phyloP scores from a whole-genome alignment of 2,113 vertebrate species.

The Hucho hucho region DNA sequence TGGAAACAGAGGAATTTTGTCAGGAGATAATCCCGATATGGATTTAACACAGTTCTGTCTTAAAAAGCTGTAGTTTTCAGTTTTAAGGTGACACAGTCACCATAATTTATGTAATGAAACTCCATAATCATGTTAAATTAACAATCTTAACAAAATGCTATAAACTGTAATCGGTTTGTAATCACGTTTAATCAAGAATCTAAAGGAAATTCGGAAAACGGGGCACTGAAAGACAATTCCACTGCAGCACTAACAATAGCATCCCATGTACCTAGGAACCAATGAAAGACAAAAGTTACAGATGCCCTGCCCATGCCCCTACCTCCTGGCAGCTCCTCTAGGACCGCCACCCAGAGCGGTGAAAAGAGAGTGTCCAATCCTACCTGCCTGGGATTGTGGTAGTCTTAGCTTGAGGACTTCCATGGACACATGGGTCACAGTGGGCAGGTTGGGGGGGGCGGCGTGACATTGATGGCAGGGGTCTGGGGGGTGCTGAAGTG shows the following conservation, averaged over 20 bases:
- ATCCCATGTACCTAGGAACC: no score
- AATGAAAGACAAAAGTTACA: no score
- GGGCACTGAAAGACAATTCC: no score
- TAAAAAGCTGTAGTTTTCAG: slow-evolving; percentile 46
- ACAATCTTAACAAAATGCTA: neutral
- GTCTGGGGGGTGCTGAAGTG: slow-evolving; percentile 67
- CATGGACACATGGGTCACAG: slow-evolving; percentile 80
- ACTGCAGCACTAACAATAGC: no score
- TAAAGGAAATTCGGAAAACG: neutral
- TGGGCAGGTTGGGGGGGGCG: slow-evolving; percentile 69
- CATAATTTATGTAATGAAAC: slow-evolving; percentile 26
- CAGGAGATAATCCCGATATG: slow-evolving; percentile 69
- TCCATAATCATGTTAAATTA: neutral
- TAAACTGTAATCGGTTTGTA: neutral
- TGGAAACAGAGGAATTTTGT: slow-evolving; percentile 77
- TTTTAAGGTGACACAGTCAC: slow-evolving; percentile 42
- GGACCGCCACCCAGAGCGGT: neutral
- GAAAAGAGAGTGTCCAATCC: neutral
- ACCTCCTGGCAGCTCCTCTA: no score
- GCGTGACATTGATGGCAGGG: slow-evolving; percentile 78
- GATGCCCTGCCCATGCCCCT: no score
- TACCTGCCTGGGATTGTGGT: neutral
- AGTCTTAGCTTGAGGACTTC: slow-evolving; percentile 87
- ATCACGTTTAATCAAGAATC: slow-evolving; percentile 13
- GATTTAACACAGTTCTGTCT: slow-evolving; percentile 64